phyloP scores from a whole-genome alignment of 2,888 invertebrate genomes.

The Buathra laborator region DNA sequence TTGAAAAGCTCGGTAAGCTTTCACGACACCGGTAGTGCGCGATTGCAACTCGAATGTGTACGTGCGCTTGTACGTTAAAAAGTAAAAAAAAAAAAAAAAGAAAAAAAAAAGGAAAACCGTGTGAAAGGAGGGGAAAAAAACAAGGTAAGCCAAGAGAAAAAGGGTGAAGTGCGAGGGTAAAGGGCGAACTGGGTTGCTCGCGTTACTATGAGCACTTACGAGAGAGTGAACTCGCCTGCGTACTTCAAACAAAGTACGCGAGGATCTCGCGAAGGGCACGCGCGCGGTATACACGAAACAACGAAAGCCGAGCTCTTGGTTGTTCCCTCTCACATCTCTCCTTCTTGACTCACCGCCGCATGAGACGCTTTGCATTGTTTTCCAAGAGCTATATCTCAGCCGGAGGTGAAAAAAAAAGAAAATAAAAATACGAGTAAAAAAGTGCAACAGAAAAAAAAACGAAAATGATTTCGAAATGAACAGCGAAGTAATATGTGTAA shows the following conservation, averaged over 20 bases:
- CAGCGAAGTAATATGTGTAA: slow-evolving; percentile 29
- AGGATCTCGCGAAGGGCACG: slow-evolving; percentile 21
- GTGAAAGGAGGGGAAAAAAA: neutral
- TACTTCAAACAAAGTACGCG: slow-evolving; percentile 33
- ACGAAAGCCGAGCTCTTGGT: slow-evolving; percentile 37
- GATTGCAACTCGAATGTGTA: neutral
- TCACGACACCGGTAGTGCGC: neutral
- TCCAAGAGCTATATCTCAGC: slow-evolving; percentile 23
- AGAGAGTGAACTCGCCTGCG: slow-evolving; percentile 11
- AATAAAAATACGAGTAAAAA: slow-evolving; percentile 17
- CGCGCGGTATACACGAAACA: slow-evolving; percentile 5
- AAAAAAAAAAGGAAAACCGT: neutral
- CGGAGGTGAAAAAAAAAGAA: slow-evolving; percentile 19
- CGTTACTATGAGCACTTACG: slow-evolving; percentile 36
- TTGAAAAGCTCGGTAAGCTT: neutral
- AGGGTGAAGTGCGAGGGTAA: slow-evolving; percentile 33
- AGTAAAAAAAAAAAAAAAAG: neutral
- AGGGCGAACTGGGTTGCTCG: slow-evolving; percentile 42
- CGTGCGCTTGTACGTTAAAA: too few relatives aligned
- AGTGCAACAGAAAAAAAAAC: slow-evolving; percentile 20
- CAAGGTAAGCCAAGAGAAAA: slow-evolving; percentile 27
- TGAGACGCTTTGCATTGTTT: slow-evolving; percentile 26
- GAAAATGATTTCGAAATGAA: slow-evolving; percentile 38
- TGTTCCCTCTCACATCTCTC: slow-evolving; percentile 26
- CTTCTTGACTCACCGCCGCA: slow-evolving; percentile 1